Conservation (phyloP, 2,113 vertebrate genomes). For the Vidua chalybeata region DNA sequence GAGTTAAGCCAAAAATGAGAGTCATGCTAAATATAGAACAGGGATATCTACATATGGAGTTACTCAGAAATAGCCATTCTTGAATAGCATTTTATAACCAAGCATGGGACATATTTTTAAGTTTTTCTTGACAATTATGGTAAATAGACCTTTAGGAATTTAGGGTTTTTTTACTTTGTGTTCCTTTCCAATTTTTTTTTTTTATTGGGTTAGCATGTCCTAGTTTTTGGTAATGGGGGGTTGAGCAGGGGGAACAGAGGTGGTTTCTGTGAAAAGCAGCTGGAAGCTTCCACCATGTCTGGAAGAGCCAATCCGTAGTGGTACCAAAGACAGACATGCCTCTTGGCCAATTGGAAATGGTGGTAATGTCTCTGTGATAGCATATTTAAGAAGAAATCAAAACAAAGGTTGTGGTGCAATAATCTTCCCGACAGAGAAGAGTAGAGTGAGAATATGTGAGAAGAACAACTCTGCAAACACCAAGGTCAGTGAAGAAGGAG, state of each 20-base stretch:
- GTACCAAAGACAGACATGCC: background rate
- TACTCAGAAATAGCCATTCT: background rate
- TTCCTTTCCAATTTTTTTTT: background rate
- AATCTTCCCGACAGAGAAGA: background rate
- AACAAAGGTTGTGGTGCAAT: background rate
- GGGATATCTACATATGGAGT: background rate
- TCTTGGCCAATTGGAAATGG: background rate
- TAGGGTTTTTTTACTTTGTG: background rate
- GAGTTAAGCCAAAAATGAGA: background rate
- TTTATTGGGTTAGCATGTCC: background rate
- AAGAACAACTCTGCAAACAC: background rate
- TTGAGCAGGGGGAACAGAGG: background rate
- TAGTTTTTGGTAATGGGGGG: background rate
- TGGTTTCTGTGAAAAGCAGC: background rate
- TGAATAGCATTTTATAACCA: background rate
- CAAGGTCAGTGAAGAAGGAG: background rate
- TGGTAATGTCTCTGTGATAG: background rate
- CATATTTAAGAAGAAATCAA: background rate
- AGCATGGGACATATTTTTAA: background rate
- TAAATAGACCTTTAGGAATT: background rate
- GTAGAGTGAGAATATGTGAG: background rate
- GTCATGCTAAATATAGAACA: background rate
- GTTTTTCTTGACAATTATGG: background rate
- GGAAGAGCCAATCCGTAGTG: background rate
- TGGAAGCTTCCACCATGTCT: background rate